A percentile compares a stretch with the other conserved stretches of the same genome.
These are phyloP conservation scores for Staurois parvus DNA, from an alignment of 2,797 vertebrate species.

Conservation along the genomic window DNA sequence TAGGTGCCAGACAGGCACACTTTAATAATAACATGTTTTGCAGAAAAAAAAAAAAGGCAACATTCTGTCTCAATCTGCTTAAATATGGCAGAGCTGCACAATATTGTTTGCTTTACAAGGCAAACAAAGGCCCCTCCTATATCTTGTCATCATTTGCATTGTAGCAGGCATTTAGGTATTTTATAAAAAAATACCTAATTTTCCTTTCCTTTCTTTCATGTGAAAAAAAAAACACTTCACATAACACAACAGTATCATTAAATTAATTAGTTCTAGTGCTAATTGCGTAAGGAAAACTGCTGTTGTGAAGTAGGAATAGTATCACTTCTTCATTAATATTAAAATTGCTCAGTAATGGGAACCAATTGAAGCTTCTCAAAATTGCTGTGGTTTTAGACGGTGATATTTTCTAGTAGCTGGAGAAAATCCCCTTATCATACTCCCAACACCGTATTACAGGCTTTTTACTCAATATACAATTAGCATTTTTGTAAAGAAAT, in stretches of 20 bases:
- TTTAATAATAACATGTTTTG: conserved; percentile 42
- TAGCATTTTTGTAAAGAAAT: conserved; percentile 61
- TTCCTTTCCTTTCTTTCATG: conserved; percentile 40
- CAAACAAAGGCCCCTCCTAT: conserved; percentile 28
- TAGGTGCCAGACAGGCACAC: conserved; percentile 41
- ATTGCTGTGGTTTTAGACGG: conserved; percentile 37
- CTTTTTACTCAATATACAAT: background rate
- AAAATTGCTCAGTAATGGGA: conserved; percentile 65
- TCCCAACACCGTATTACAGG: background rate
- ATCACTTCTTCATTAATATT: conserved; percentile 68
- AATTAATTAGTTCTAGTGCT: conserved; percentile 63
- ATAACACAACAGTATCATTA: conserved; percentile 55
- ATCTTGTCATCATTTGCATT: conserved; percentile 5
- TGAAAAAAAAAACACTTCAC: conserved; percentile 61
- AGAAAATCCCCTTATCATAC: conserved; percentile 61
- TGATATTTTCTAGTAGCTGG: conserved; percentile 52
- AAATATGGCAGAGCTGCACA: background rate
- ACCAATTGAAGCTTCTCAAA: conserved; percentile 46
- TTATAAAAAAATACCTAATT: conserved; percentile 21
- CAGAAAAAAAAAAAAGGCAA: conserved; percentile 40
- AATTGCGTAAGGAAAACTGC: conserved; percentile 63
- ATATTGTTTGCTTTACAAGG: conserved; percentile 16
- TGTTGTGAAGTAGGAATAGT: conserved; percentile 65
- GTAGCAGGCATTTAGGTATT: conserved; percentile 22
- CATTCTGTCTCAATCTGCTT: conserved; percentile 43